These are phyloP conservation scores for Agrotis clavis DNA, from an alignment of 2,888 invertebrate genomes.

Conservation along the genomic window DNA sequence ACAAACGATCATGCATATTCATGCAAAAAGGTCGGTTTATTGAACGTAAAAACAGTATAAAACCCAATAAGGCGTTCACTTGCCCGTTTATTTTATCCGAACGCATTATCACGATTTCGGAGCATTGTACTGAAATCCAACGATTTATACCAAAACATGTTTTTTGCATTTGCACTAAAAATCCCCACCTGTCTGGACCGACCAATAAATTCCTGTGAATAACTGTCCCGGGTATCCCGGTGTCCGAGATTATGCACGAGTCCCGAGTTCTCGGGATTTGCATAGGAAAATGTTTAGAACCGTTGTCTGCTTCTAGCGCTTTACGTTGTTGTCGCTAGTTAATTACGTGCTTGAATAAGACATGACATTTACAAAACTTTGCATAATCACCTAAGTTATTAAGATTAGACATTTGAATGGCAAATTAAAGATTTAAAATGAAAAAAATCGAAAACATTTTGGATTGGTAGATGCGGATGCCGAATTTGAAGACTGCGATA, in stretches of 20 bases:
- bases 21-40: constrained; percentile 60
- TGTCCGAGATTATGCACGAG: constrained; percentile 53
- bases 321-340: constrained; percentile 21
- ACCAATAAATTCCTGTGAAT: constrained; percentile 54
- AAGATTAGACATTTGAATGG: neutral
- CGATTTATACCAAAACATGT: constrained; percentile 44
- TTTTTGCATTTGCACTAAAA: constrained; percentile 52
- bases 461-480: neutral
- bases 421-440: constrained; percentile 4
- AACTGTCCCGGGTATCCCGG: constrained; percentile 45
- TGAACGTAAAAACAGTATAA: constrained; percentile 59
- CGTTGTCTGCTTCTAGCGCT: constrained; percentile 25
- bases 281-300: constrained; percentile 50
- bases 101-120: constrained; percentile 45
- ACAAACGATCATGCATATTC: constrained; percentile 63
- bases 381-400: neutral
- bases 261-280: constrained; percentile 42
- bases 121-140: constrained; percentile 56
- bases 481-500: too few species aligned
- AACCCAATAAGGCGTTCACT: constrained; percentile 55
- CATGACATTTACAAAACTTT: constrained; percentile 12
- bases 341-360: constrained; percentile 23
- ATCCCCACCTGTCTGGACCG: constrained; percentile 53
- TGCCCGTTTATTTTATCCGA: constrained; percentile 30
- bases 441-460: neutral